Base-by-base conservation (phyloP, 2,797 vertebrate genomes). In the Hipposideros larvatus region DNA sequence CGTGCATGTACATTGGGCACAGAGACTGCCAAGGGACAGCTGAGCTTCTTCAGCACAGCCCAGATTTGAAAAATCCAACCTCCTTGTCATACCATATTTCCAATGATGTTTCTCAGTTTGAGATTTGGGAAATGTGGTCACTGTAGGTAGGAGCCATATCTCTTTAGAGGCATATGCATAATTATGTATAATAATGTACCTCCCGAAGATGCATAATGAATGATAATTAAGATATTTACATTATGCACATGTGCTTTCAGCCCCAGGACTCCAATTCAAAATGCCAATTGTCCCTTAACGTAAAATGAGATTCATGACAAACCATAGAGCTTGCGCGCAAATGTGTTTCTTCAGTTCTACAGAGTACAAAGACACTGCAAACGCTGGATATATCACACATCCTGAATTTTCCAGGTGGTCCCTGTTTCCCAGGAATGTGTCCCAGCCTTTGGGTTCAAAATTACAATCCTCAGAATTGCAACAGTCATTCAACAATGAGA, bases 171-270 rank as follows among this genome's bases (percentile, higher is more conserved):
- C 80, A 83, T 77, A 63, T 77, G 77, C 85, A 96, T 93, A 97
- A 95, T 95, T 87, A 93, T 71, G 80, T 85, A 77, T 87, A 97
- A 95, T 96, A 97, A 94, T 85, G 80, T 92, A 96, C 43, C 59
- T 95, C 75, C 80, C 2, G 6, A 95, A 95, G 71, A 92, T 89
- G 74, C 37, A 80, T 94, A 94, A 96, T 92, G 73, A 97, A 97
- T 95, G 84, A 87, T 85, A 97, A 97, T 95, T 87, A 96, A 90
- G 71, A 88, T 95, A 97, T 96, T 95, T 97, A 95, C 90, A 95
- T 88, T 92, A 92, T 59, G 48, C 66, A 87, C 77, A 86, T 85
- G 57, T 85, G 63, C 70, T 95, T 77, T 82, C 48, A 95, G 80
- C 59, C 87, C 82, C 77, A 97, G 87, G 84, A 94, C 82, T 93